Percentiles rank a stretch among this genome's conserved stretches.
Evolutionary conservation across 2,888 invertebrate species (phyloP).

Genomic region (Yponomeuta cagnagella): DNA sequence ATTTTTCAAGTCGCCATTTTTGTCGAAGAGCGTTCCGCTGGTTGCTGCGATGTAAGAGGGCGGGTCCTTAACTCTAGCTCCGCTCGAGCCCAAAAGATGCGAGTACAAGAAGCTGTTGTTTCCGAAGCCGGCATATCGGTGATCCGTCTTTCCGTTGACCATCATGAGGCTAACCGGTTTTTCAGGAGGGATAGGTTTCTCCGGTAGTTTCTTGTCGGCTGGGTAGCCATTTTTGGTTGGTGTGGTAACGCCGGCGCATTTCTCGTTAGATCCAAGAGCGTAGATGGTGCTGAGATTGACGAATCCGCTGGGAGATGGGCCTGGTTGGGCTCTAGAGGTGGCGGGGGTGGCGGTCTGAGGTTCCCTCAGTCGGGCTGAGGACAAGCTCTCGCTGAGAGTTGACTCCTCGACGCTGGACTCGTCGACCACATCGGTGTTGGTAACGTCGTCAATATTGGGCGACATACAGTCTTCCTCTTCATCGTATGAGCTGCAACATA

Average conservation of each 20-base stretch:
- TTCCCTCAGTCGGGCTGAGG: slow-evolving; percentile 24
- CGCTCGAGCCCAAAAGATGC: slow-evolving; percentile 49
- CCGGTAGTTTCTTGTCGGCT: slow-evolving; percentile 46
- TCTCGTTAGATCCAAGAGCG: slow-evolving; percentile 49
- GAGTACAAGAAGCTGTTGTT: slow-evolving; percentile 70
- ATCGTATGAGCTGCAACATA: slow-evolving; percentile 79
- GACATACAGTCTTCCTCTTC: slow-evolving; percentile 82
- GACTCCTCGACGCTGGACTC: slow-evolving; percentile 68
- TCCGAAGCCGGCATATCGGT: slow-evolving; percentile 49
- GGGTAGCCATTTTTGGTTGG: slow-evolving; percentile 41
- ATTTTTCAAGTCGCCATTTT: slow-evolving; percentile 29
- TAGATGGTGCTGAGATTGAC: slow-evolving; percentile 70
- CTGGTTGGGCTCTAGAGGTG: slow-evolving; percentile 20
- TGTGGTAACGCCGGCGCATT: slow-evolving; percentile 38
- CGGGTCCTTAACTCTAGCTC: slow-evolving; percentile 55
- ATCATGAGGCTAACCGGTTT: slow-evolving; percentile 69
- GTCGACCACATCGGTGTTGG: slow-evolving; percentile 64
- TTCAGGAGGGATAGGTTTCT: slow-evolving; percentile 66
- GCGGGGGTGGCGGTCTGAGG: slow-evolving; percentile 25
- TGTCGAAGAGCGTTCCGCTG: slow-evolving; percentile 46
- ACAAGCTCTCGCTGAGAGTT: slow-evolving; percentile 51
- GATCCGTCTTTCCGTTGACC: slow-evolving; percentile 67
- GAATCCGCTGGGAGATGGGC: slow-evolving; percentile 36
- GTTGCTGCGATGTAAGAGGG: slow-evolving; percentile 61
- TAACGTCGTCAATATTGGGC: slow-evolving; percentile 79